These are phyloP conservation scores for Colistium nudipinnis DNA, from an alignment of 2,113 vertebrate species.

Conservation along the genomic window DNA sequence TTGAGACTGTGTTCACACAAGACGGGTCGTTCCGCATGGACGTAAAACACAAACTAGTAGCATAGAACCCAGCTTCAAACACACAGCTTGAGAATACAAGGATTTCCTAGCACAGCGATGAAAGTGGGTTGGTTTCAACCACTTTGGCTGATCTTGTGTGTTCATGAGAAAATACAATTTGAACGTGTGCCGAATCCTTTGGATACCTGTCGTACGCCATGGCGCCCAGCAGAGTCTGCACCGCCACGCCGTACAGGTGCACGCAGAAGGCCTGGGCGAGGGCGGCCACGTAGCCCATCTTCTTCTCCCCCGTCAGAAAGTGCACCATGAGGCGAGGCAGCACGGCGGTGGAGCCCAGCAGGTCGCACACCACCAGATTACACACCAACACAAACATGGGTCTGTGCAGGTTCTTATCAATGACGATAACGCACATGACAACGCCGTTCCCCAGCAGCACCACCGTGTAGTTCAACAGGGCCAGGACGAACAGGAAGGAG, in stretches of 20 bases:
- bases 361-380: conserved; percentile 61
- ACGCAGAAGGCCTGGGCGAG: conserved; percentile 60
- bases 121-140: too few species aligned
- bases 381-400: conserved; percentile 71
- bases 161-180: too few species aligned
- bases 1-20: too few species aligned
- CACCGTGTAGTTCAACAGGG: conserved; percentile 47
- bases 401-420: conserved; percentile 56
- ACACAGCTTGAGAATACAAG: too few species aligned
- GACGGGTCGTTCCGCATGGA: too few species aligned
- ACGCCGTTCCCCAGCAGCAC: conserved; percentile 57
- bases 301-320: conserved; percentile 54
- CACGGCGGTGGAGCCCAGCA: conserved; percentile 59
- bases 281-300: conserved; percentile 45
- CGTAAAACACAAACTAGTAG: too few species aligned
- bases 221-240: conserved; percentile 53
- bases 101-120: too few species aligned
- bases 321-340: conserved; percentile 63
- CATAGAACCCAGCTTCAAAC: too few species aligned
- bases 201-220: conserved; percentile 76
- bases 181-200: background rate
- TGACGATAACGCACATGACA: conserved; percentile 43
- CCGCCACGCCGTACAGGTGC: conserved; percentile 49
- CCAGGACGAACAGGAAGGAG: conserved; percentile 54
- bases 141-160: too few species aligned